Conservation (phyloP, 1,140 invertebrate species). For the Conus ventricosus region DNA sequence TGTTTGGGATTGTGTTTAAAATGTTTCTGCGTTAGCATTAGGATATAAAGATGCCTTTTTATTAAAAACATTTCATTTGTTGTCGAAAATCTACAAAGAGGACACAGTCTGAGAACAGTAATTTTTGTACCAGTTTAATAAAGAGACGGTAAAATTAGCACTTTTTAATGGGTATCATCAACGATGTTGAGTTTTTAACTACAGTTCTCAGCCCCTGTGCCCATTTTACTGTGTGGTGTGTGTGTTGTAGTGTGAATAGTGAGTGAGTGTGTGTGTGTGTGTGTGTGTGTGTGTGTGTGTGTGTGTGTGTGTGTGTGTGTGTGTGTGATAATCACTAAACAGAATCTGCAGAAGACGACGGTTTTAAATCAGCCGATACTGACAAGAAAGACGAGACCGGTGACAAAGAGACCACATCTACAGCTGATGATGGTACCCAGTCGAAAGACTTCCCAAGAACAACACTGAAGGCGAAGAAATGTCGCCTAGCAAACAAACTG, state of each 20-base stretch:
- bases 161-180: too few species aligned
- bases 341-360: not conserved
- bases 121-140: too few species aligned
- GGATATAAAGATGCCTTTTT: too few species aligned
- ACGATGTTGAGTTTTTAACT: too few species aligned
- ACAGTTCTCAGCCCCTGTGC: too few species aligned
- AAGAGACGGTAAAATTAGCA: too few species aligned
- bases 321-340: not conserved
- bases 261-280: not conserved
- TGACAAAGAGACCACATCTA: not conserved
- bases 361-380: not conserved
- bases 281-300: not conserved
- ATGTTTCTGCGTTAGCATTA: too few species aligned
- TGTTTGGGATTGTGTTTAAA: too few species aligned
- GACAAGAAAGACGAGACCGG: not conserved
- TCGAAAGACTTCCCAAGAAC: not conserved
- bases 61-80: too few species aligned
- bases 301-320: slow-evolving; percentile 4
- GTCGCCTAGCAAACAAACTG: not conserved
- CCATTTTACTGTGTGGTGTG: not conserved
- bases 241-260: not conserved
- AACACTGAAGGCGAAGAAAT: not conserved
- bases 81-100: too few species aligned
- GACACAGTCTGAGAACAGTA: too few species aligned
- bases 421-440: not conserved